phyloP scores from a whole-genome alignment of 2,797 vertebrate genomes.

The Pangasius macronema region DNA sequence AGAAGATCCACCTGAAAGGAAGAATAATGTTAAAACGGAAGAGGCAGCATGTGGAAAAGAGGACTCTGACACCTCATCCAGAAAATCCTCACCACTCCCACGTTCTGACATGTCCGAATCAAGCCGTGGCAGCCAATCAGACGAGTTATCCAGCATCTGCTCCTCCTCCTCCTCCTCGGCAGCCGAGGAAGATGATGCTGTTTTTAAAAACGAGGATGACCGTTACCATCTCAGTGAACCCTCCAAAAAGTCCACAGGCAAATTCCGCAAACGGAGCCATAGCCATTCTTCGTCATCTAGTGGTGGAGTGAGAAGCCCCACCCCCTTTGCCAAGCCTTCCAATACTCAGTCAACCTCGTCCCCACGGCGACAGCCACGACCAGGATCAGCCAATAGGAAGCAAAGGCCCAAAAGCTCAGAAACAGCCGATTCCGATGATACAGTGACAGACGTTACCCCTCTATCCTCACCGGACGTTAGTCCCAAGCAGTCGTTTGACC shows the following conservation, averaged over 20 bases:
- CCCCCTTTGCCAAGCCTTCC: conserved; percentile 36
- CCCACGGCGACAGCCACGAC: conserved; percentile 21
- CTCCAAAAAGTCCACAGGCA: conserved; percentile 67
- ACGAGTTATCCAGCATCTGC: conserved; percentile 47
- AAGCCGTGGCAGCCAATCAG: conserved; percentile 25
- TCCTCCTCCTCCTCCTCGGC: conserved; percentile 61
- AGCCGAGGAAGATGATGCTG: conserved; percentile 56
- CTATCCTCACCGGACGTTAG: conserved; percentile 86
- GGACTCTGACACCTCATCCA: conserved; percentile 30
- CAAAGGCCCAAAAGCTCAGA: conserved; percentile 54
- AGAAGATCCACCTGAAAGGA: neutral
- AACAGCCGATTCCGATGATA: conserved; percentile 80
- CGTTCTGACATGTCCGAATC: conserved; percentile 12
- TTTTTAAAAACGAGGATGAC: conserved; percentile 62
- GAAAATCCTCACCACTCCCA: conserved; percentile 29
- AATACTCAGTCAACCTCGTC: conserved; percentile 35
- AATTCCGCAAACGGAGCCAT: conserved; percentile 64
- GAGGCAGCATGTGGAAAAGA: neutral
- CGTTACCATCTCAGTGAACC: conserved; percentile 58
- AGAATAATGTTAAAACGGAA: neutral
- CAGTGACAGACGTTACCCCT: conserved; percentile 87
- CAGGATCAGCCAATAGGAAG: conserved; percentile 46
- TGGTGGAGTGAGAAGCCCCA: conserved; percentile 61
- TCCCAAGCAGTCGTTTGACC: conserved; percentile 80
- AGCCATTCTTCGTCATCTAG: conserved; percentile 72